Evolutionary conservation across 2,888 invertebrate genomes (phyloP).

Genomic region (Drosophila siamana): DNA sequence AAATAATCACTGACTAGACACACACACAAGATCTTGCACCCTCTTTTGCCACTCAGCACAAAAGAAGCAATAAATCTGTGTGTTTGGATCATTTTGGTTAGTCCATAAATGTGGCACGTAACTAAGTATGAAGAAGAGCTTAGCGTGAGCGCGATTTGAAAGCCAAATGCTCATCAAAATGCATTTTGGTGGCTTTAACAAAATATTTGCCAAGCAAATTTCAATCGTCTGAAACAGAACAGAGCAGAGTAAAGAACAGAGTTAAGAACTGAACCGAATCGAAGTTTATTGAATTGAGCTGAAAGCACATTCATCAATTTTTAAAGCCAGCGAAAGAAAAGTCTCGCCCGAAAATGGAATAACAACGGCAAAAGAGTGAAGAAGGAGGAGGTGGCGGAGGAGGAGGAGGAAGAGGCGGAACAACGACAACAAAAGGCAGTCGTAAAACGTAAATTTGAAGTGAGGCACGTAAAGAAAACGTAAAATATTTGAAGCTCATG

Average conservation of each 20-base stretch:
- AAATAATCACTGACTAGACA: neutral
- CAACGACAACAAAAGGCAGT: constrained; percentile 31
- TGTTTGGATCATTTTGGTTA: constrained; percentile 3
- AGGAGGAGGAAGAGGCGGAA: too few relatives aligned
- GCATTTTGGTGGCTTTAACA: constrained; percentile 51
- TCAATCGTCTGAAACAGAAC: constrained; percentile 18
- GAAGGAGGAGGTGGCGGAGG: neutral
- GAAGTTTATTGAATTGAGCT: constrained; percentile 3
- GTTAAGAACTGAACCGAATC: neutral
- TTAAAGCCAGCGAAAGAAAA: constrained; percentile 33
- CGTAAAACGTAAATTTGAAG: constrained; percentile 54
- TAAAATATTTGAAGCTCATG: constrained; percentile 59
- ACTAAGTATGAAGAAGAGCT: constrained; percentile 42
- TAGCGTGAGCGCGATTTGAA: constrained; percentile 62
- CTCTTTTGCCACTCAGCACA: too few relatives aligned
- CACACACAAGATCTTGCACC: neutral
- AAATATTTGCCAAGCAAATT: constrained; percentile 48
- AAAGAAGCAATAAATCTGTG: constrained; percentile 8
- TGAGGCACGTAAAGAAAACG: constrained; percentile 69
- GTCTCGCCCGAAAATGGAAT: constrained; percentile 10
- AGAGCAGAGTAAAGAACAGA: constrained; percentile 7
- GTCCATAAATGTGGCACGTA: constrained; percentile 61
- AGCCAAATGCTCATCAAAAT: constrained; percentile 60
- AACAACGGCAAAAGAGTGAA: constrained; percentile 8
- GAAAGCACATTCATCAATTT: constrained; percentile 70